A percentile compares a stretch with the other conserved stretches of the same genome.
Conservation (phyloP, 2,888 invertebrate genomes). For the Thymelicus acteon region DNA sequence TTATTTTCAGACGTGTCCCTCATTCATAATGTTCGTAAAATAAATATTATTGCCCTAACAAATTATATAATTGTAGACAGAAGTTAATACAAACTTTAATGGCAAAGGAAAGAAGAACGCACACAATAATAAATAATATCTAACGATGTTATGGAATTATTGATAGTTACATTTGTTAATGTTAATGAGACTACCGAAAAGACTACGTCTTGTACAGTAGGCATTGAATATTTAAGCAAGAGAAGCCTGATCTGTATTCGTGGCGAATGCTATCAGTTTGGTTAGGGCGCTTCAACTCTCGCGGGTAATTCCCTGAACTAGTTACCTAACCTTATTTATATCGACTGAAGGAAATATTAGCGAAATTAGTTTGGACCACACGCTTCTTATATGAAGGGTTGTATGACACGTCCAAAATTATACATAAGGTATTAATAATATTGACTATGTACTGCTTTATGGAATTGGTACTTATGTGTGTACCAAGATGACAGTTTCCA, state of each 20-base stretch:
- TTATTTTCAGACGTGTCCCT: too few species aligned
- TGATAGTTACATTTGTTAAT: slow-evolving; percentile 16
- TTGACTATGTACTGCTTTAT: too few species aligned
- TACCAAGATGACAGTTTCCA: too few species aligned
- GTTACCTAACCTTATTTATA: slow-evolving; percentile 79
- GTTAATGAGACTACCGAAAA: slow-evolving; percentile 23
- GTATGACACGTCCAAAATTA: too few species aligned
- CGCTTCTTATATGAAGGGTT: slow-evolving; percentile 20
- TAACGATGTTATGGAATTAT: neutral
- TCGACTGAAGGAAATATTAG: slow-evolving; percentile 74
- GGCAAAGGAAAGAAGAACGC: too few species aligned
- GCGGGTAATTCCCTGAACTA: slow-evolving; percentile 77
- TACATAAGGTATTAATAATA: too few species aligned
- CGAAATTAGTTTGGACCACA: slow-evolving; percentile 64
- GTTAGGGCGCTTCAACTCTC: slow-evolving; percentile 58
- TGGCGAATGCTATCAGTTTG: slow-evolving; percentile 68
- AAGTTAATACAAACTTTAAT: too few species aligned
- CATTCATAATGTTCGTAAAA: too few species aligned
- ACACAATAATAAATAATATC: neutral
- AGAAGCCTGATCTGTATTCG: slow-evolving; percentile 70
- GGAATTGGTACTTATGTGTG: too few species aligned
- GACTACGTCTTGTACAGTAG: neutral
- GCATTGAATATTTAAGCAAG: slow-evolving; percentile 63
- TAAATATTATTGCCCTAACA: too few species aligned
- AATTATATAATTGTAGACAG: too few species aligned